Conservation (phyloP, 2,888 invertebrate species). For the Cosmia pyralina region DNA sequence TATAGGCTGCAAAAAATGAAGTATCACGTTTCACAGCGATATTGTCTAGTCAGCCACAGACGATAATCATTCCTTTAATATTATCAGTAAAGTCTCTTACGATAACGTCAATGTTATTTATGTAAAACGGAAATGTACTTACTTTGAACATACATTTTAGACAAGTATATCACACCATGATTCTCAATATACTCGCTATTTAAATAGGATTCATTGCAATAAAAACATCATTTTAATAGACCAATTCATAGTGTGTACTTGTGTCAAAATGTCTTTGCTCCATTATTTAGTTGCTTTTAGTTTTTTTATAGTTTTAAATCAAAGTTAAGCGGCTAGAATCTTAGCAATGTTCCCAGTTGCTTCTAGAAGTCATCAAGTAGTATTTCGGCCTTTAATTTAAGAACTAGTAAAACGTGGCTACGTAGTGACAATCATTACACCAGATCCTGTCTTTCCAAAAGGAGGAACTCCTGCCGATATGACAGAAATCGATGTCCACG, state of each 20-base stretch:
- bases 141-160: background rate
- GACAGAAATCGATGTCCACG: constrained; percentile 76
- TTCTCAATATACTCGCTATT: background rate
- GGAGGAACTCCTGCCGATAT: constrained; percentile 73
- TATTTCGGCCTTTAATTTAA: constrained; percentile 33
- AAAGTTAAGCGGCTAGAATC: constrained; percentile 33
- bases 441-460: constrained; percentile 61
- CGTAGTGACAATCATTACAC: constrained; percentile 43
- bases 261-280: constrained; percentile 17
- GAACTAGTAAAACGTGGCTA: constrained; percentile 35
- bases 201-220: background rate
- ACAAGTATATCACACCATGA: background rate
- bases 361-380: constrained; percentile 47
- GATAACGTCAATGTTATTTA: background rate
- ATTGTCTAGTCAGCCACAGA: background rate
- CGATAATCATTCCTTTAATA: too few species aligned
- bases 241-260: background rate
- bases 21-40: background rate
- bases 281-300: background rate
- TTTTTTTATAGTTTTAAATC: background rate
- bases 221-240: background rate
- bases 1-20: background rate
- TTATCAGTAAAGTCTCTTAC: too few species aligned
- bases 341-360: constrained; percentile 39
- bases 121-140: background rate